A percentile compares a stretch with the other conserved stretches of the same genome.
phyloP scores from a whole-genome alignment of 1,140 invertebrate genomes.

The Cotesia vestalis region DNA sequence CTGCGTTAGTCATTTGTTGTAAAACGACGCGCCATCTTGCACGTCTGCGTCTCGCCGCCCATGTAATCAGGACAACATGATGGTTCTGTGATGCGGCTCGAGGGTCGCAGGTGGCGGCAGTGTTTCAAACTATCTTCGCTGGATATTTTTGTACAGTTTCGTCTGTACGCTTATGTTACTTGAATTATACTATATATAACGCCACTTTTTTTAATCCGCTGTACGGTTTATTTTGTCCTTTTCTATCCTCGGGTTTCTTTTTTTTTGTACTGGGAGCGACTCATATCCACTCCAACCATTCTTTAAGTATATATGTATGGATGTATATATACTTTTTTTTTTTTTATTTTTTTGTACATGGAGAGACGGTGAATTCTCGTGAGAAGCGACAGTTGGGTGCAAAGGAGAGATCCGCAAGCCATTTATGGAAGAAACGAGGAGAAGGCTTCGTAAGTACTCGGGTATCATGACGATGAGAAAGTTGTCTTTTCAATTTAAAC shows the following conservation, averaged over 20 bases:
- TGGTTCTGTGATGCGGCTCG: neutral
- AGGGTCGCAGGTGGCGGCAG: constrained; percentile 15
- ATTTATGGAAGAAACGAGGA: constrained; percentile 63
- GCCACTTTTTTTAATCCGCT: too few relatives aligned
- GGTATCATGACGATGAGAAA: constrained; percentile 48
- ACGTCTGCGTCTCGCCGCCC: constrained; percentile 63
- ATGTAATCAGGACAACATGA: constrained; percentile 54
- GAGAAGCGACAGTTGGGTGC: constrained; percentile 14
- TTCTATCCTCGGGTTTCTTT: neutral
- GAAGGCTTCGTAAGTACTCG: constrained; percentile 54
- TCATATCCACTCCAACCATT: neutral
- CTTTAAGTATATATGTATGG: neutral
- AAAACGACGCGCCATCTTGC: constrained; percentile 57
- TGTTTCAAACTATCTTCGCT: neutral
- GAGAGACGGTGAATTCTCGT: constrained; percentile 2
- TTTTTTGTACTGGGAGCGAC: neutral
- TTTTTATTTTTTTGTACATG: neutral
- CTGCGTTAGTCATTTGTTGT: constrained; percentile 48
- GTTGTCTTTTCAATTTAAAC: constrained; percentile 35
- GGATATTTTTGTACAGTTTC: too few relatives aligned
- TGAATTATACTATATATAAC: too few relatives aligned
- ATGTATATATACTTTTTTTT: too few relatives aligned
- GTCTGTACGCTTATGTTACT: neutral
- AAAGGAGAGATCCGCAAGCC: constrained; percentile 43
- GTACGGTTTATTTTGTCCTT: neutral